A percentile compares a stretch with the other conserved stretches of the same genome.
Conservation (phyloP, 2,797 vertebrate genomes). For the Hippocampus kuda region DNA sequence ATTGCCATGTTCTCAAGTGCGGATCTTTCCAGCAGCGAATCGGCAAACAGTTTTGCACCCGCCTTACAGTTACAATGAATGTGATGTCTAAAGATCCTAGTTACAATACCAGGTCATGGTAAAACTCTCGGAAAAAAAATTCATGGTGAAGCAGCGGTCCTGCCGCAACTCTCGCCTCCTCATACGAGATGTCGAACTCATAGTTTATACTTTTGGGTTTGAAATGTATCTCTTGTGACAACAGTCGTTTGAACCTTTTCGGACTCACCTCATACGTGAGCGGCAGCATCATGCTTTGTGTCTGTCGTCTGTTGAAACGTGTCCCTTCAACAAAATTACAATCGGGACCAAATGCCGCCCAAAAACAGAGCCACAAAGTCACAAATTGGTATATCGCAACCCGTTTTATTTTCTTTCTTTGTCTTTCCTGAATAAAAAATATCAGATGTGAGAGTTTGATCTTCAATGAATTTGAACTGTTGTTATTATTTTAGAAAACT, state of each 20-base stretch:
- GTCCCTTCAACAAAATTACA: background rate
- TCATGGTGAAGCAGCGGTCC: background rate
- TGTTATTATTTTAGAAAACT: no score
- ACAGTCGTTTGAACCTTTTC: background rate
- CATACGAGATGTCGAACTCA: background rate
- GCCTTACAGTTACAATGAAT: background rate
- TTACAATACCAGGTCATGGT: background rate
- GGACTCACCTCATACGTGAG: background rate
- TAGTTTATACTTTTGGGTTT: no score
- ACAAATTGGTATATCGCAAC: background rate
- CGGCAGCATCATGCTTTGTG: background rate
- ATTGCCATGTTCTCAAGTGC: slow-evolving; percentile 5
- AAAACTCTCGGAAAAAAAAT: background rate
- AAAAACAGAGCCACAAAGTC: background rate
- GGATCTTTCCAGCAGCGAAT: slow-evolving; percentile 6
- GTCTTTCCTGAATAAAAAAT: background rate
- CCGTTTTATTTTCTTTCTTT: background rate
- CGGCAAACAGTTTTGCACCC: slow-evolving; percentile 13
- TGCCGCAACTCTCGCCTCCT: background rate
- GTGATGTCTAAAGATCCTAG: background rate
- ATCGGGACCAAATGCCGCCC: background rate
- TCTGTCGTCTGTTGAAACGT: background rate
- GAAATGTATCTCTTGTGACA: no score
- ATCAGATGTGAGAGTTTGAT: no score
- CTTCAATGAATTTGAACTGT: no score